These are phyloP conservation scores for Netelia melanura DNA, from an alignment of 2,888 invertebrate genomes.

Conservation along the genomic window DNA sequence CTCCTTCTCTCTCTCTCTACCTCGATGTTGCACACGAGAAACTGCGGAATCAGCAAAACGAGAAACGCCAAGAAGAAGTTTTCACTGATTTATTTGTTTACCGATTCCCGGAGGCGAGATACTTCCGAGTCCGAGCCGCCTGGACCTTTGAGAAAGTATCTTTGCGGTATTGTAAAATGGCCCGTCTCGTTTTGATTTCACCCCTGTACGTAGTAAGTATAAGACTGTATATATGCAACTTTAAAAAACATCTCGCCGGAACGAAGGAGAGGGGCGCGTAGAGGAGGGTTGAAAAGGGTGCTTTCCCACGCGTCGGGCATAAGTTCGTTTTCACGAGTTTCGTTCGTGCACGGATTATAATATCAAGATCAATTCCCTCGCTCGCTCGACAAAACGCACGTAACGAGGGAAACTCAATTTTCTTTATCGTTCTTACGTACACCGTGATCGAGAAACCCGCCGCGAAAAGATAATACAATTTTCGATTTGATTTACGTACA, in stretches of 20 bases:
- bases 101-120: conserved; percentile 64
- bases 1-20: background rate
- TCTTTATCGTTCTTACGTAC: background rate
- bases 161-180: conserved; percentile 43
- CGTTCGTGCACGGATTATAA: conserved; percentile 30
- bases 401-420: conserved; percentile 3
- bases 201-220: background rate
- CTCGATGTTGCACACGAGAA: conserved; percentile 52
- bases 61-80: conserved; percentile 66
- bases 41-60: conserved; percentile 76
- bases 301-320: conserved; percentile 44
- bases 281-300: no score
- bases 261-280: background rate
- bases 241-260: background rate
- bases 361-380: conserved; percentile 26
- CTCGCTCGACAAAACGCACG: conserved; percentile 2
- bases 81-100: conserved; percentile 79
- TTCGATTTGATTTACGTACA: no score
- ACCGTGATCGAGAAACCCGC: no score
- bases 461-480: no score
- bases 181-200: conserved; percentile 35
- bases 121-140: conserved; percentile 22
- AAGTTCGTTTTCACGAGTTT: conserved; percentile 52
- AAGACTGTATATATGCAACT: background rate
- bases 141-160: conserved; percentile 15